Evolutionary conservation across 2,888 invertebrate species (phyloP).

Genomic region (Cantharis nigra): DNA sequence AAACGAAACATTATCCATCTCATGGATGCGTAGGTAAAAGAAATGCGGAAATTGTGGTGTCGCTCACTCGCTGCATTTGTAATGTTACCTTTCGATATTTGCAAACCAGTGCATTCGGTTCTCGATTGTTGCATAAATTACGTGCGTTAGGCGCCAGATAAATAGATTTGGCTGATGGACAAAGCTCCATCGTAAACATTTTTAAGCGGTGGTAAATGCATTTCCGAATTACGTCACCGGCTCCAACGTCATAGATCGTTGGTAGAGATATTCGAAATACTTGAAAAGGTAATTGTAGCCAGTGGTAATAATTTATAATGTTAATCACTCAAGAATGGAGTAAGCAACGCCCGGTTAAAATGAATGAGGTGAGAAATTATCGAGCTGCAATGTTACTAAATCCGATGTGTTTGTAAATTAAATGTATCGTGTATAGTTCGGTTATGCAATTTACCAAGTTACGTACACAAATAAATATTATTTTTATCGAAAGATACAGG

Average conservation of each 20-base stretch:
- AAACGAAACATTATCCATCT: background rate
- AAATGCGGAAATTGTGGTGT: background rate
- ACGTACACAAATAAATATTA: slow-evolving; percentile 57
- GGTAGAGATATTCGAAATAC: background rate
- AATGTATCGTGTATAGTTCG: slow-evolving; percentile 16
- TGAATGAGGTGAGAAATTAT: slow-evolving; percentile 21
- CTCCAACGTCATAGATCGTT: background rate
- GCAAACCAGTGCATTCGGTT: background rate
- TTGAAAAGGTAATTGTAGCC: background rate
- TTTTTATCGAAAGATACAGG: slow-evolving; percentile 59
- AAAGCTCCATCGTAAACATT: background rate
- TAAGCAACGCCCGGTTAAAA: slow-evolving; percentile 24
- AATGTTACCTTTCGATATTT: background rate
- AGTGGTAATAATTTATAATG: background rate
- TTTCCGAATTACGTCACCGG: background rate
- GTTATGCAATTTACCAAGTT: slow-evolving; percentile 59
- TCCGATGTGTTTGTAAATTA: slow-evolving; percentile 16
- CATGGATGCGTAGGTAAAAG: background rate
- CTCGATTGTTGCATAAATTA: background rate
- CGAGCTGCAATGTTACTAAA: slow-evolving; percentile 24
- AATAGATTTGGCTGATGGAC: background rate
- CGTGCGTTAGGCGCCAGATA: background rate
- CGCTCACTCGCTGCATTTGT: background rate
- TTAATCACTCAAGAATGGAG: slow-evolving; percentile 20
- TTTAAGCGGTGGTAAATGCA: background rate